Base-by-base conservation (phyloP, 2,888 invertebrate genomes). In the Oxystoma pomonae region DNA sequence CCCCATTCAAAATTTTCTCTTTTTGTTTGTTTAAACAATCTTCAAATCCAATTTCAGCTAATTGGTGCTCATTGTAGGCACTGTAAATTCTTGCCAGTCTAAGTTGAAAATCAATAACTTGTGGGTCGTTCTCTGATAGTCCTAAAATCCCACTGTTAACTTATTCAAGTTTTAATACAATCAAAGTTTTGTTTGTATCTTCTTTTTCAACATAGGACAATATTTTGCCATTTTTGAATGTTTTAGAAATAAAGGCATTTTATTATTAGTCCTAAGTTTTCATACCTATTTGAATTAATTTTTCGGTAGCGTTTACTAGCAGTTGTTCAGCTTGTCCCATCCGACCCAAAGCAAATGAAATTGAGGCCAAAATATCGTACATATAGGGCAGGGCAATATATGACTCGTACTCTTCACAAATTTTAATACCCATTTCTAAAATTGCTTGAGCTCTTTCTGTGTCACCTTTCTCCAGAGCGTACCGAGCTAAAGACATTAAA, bases 1-100 rank as follows among this genome's bases (percentile, higher is more conserved):
- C 76, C 1, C 80, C 81, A 20, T 73, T 69, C 1, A 69, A 61
- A 21, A 81, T 76, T 72, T 82, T 82, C 1, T 67, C 64, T 65
- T 79, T 75, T 69, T 81, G 81, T 1, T 73, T 71, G 3, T 73
- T 69, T 22, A 82, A 71, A 67, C 82, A 82, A 22, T 77, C 76
- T 65, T 75, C 76, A 67, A 80, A 82, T n/a, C 81, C 81, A 21
- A 80, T 75, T 68, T 82, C 82, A 1, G 82, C 82, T 61, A 80
- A 70, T 20, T 74, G 73, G 20, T 72, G 69, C 63, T 79, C 73
- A 1, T 77, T 77, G 59, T 75, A 70, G 58, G 69, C 71, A 62
- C 81, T 80, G 65, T 82, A 81, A n/a, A 82, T 77, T 60, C 82
- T 63, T 1, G 81, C 76, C 60, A 82, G 66, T 59, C 82, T 78